Conservation (phyloP, 2,888 invertebrate genomes). For the Trichogramma dendrolimi region DNA sequence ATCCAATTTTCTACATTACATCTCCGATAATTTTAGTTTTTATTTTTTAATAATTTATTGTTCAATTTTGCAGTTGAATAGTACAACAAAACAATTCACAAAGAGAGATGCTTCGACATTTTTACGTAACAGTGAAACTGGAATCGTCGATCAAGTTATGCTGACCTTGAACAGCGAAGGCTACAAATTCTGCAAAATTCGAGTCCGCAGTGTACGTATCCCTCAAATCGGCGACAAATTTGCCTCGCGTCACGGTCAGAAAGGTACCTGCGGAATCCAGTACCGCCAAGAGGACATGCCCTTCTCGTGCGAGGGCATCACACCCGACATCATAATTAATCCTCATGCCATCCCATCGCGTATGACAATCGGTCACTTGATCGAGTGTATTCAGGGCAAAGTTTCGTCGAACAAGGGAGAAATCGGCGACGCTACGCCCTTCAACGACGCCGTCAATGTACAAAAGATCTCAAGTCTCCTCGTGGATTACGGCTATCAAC, state of each 20-base stretch:
- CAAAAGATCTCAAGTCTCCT: conserved; percentile 96
- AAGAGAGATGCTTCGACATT: conserved; percentile 99
- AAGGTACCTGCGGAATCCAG: conserved; percentile 99
- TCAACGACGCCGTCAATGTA: conserved; percentile 99
- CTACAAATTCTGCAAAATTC: conserved; percentile 98
- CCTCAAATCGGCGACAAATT: conserved; percentile 99
- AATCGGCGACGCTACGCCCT: conserved; percentile 99
- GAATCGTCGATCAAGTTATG: conserved; percentile 99
- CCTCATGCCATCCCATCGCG: conserved; percentile 99
- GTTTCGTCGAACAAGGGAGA: conserved; percentile 66
- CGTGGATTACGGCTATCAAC: conserved; percentile 96
- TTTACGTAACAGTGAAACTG: conserved; percentile 96
- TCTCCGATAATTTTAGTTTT: background rate
- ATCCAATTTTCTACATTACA: conserved; percentile 4
- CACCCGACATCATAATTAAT: conserved; percentile 99
- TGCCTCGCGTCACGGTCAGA: conserved; percentile 98
- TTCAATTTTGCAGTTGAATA: conserved; percentile 63
- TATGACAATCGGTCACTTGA: conserved; percentile 99
- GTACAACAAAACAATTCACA: conserved; percentile 80
- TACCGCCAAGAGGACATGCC: conserved; percentile 98
- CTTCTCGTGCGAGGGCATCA: conserved; percentile 92
- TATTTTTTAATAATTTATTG: background rate
- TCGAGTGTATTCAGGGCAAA: conserved; percentile 96
- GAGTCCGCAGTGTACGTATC: conserved; percentile 94
- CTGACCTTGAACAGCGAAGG: conserved; percentile 96